phyloP scores from a whole-genome alignment of 2,888 invertebrate species.

The Calliphora vomitoria region DNA sequence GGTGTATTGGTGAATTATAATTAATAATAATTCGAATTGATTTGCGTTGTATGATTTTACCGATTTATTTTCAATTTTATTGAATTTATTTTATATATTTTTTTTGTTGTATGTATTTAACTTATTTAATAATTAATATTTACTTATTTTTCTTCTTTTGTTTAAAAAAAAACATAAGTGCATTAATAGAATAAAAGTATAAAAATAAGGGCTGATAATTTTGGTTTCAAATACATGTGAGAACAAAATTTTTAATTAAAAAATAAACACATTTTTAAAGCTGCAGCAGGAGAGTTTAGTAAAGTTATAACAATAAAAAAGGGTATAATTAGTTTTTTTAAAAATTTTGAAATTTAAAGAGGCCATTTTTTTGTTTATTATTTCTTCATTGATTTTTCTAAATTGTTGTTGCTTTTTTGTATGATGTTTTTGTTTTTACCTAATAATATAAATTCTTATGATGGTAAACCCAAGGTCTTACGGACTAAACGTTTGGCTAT shows the following conservation, averaged over 20 bases:
- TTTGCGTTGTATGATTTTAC: constrained; percentile 24
- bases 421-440: constrained; percentile 34
- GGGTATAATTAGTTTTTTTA: background rate
- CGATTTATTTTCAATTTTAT: constrained; percentile 56
- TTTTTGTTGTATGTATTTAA: constrained; percentile 11
- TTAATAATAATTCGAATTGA: constrained; percentile 24
- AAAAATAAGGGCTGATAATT: background rate
- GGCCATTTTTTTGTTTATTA: background rate
- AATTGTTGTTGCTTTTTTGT: constrained; percentile 15
- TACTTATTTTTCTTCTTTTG: constrained; percentile 13
- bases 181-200: background rate
- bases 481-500: constrained; percentile 96
- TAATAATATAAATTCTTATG: constrained; percentile 76
- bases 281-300: background rate
- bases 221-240: constrained; percentile 24
- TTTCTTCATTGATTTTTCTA: constrained; percentile 36
- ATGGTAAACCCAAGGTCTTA: constrained; percentile 92
- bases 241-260: background rate
- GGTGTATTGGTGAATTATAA: too few relatives aligned
- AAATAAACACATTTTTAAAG: constrained; percentile 3
- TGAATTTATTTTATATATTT: constrained; percentile 36
- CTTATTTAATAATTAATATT: constrained; percentile 25
- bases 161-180: constrained; percentile 15
- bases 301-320: constrained; percentile 1
- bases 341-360: background rate